Conservation (phyloP, 1,140 invertebrate species). For the Psix sp. region DNA sequence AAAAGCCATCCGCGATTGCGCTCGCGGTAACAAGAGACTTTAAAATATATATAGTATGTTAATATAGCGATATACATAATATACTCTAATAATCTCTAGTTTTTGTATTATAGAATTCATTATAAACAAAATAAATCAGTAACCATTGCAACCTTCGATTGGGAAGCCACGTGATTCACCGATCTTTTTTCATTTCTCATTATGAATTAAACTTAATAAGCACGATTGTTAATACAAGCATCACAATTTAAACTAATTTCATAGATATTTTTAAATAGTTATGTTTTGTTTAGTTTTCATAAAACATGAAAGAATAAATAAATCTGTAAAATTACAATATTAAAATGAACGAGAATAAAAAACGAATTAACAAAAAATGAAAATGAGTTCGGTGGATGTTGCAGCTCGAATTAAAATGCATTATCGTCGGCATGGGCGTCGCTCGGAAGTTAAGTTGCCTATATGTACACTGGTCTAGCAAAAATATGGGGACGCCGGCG, state of each 20-base stretch:
- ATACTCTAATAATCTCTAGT: slow-evolving; percentile 70
- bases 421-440: slow-evolving; percentile 26
- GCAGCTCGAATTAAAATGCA: slow-evolving; percentile 27
- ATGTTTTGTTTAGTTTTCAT: too few species aligned
- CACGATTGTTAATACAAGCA: neutral
- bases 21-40: slow-evolving; percentile 73
- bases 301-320: neutral
- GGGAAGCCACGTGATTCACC: slow-evolving; percentile 1
- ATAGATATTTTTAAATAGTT: too few species aligned
- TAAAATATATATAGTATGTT: slow-evolving; percentile 67
- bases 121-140: slow-evolving; percentile 63
- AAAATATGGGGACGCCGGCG: slow-evolving; percentile 36
- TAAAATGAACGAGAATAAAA: too few species aligned
- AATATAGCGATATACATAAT: slow-evolving; percentile 67
- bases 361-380: neutral
- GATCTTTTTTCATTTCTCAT: neutral
- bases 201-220: neutral
- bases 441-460: slow-evolving; percentile 42
- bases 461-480: slow-evolving; percentile 51
- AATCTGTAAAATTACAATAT: neutral
- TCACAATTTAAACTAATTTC: neutral
- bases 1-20: slow-evolving; percentile 70
- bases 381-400: slow-evolving; percentile 1
- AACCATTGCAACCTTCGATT: slow-evolving; percentile 44
- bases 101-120: slow-evolving; percentile 63